Base-by-base conservation (phyloP, 2,888 invertebrate genomes). In the Mylabris sibirica region DNA sequence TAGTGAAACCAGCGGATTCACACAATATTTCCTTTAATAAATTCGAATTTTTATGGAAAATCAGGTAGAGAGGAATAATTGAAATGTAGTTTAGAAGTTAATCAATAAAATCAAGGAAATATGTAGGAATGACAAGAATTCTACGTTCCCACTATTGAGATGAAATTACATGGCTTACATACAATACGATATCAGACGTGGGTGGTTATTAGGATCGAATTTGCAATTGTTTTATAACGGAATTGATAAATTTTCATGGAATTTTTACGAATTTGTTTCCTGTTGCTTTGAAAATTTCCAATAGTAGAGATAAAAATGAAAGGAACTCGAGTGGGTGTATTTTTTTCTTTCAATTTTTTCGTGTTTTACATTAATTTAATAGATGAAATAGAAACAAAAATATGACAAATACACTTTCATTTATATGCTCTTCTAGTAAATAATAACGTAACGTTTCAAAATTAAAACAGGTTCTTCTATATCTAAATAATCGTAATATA, bases 391-490 rank as follows among this genome's bases (percentile, higher is more conserved):
- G 12, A n/a, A n/a, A 57, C 57, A 57, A 57, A 57, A 57, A 24
- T 22, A 4, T 30, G 8, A 57, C 24, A 24, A 57, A 22, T 57
- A 57, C 57, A 66, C 69, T 69, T 69, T 69, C 69, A 26, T 65
- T 65, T 57, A 57, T 57, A 49, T 9, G 49, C 49, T 22, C 20
- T 8, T 20, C 49, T 49, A 8, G 11, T 9, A 49, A 6, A 49
- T 49, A 24, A 64, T 61, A 67, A 64, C 41, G 38, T 62, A 62
- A 57, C 41, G 62, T 53, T 61, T 17, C 20, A n/a, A 34, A 60
- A 61, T 34, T 59, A 49, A 38, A 65, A 64, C 66, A 69, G 66
- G 69, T 69, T 69, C 69, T 69, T 69, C 69, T 62, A 60, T 35
- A 62, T 59, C 57, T 59, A 59, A 65, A 66, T 63, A 66, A 64